phyloP scores from a whole-genome alignment of 92 coral and sea anemone genomes.

The Epizoanthus scotinus region DNA sequence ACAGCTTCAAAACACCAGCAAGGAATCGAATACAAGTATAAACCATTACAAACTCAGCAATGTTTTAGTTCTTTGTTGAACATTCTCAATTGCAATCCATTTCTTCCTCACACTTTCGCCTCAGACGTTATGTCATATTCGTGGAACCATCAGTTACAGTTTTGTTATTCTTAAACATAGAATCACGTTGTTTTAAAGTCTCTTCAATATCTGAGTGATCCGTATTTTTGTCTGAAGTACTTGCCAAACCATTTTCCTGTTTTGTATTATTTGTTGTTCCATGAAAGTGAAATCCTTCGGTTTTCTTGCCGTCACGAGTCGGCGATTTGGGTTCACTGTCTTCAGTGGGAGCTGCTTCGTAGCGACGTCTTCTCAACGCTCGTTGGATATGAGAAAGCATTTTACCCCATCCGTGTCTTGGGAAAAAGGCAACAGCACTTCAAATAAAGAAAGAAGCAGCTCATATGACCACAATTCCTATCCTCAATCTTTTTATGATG shows the following conservation, averaged over 20 bases:
- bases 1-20: no score
- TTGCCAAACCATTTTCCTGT: conserved; percentile 8
- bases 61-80: no score
- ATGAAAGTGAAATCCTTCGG: conserved; percentile 28
- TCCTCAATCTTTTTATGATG: no score
- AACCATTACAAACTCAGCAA: no score
- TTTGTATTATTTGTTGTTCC: not conserved
- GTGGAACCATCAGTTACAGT: conserved; percentile 1
- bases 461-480: no score
- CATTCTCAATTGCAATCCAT: no score
- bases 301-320: conserved; percentile 5
- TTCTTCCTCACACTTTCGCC: no score
- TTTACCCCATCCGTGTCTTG: not conserved
- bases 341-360: conserved; percentile 28
- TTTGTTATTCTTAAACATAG: not conserved
- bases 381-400: conserved; percentile 39
- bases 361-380: conserved; percentile 21
- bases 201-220: not conserved
- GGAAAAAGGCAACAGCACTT: no score
- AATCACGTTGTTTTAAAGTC: not conserved
- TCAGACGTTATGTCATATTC: no score
- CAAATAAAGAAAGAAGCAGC: no score
- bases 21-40: no score
- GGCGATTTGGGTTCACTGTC: conserved; percentile 34
- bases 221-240: not conserved